Evolutionary conservation across 2,113 vertebrate species (phyloP).

Genomic region (Nycticorax nycticorax): DNA sequence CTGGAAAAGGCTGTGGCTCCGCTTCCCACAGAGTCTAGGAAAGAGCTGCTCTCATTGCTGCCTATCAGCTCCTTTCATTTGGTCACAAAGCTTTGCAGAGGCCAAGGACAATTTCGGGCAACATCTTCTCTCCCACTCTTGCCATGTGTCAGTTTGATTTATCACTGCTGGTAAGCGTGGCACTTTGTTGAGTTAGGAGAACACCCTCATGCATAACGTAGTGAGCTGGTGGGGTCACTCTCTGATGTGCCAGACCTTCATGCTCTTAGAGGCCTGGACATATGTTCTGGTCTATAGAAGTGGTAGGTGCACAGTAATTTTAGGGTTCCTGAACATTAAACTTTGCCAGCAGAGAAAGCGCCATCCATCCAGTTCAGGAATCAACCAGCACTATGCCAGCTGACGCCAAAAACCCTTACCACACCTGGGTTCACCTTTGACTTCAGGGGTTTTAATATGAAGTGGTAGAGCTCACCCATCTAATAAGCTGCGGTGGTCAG

Average conservation of each 20-base stretch:
- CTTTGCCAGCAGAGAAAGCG: background rate
- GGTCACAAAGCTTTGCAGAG: background rate
- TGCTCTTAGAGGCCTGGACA: rapidly evolving
- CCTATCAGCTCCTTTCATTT: background rate
- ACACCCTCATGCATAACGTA: background rate
- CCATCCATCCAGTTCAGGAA: background rate
- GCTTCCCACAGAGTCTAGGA: background rate
- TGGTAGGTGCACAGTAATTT: background rate
- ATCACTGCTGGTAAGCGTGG: background rate
- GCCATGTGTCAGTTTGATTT: rapidly evolving
- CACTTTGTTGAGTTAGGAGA: background rate
- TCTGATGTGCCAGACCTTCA: background rate
- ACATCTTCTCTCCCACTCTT: background rate
- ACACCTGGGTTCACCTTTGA: background rate
- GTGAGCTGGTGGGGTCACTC: background rate
- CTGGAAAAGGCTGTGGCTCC: background rate
- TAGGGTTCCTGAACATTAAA: background rate
- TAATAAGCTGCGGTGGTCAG: background rate
- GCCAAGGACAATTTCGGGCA: background rate
- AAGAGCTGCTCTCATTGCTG: background rate
- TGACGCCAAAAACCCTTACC: background rate
- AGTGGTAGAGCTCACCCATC: background rate
- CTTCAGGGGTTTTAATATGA: background rate
- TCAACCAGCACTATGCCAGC: background rate
- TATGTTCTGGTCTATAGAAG: background rate